Percentiles rank a stretch among this genome's conserved stretches.
phyloP scores from a whole-genome alignment of 2,797 vertebrate genomes.

The Acrossocheilus fasciatus region DNA sequence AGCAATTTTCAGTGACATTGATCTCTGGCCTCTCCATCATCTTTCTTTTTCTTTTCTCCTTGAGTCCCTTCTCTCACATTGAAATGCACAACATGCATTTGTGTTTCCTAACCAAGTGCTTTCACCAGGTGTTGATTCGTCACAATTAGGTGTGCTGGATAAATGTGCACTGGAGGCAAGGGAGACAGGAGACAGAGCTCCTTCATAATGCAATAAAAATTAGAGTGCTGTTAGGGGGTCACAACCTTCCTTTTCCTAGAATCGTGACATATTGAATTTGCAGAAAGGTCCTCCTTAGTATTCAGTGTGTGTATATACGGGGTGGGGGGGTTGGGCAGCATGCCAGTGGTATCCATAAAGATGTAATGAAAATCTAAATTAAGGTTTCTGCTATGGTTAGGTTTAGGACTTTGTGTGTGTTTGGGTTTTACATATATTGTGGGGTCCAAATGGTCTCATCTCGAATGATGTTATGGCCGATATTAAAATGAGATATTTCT shows the following conservation, averaged over 20 bases:
- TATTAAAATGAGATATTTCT: not conserved
- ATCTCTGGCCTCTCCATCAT: not conserved
- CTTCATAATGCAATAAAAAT: conserved; percentile 22
- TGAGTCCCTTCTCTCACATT: conserved; percentile 8
- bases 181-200: not conserved
- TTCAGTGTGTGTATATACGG: not conserved
- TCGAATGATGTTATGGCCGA: not conserved
- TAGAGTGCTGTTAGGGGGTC: not conserved
- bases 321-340: not conserved
- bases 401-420: not conserved
- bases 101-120: conserved; percentile 1
- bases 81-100: conserved; percentile 13
- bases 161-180: conserved; percentile 13
- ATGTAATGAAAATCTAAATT: not conserved
- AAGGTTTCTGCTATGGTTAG: not conserved
- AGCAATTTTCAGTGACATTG: conserved; percentile 8
- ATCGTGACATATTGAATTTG: conserved; percentile 9
- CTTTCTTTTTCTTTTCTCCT: not conserved
- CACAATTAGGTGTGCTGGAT: conserved; percentile 1
- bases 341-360: not conserved
- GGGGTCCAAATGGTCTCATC: not conserved
- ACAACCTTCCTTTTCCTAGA: conserved; percentile 14
- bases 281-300: conserved; percentile 17
- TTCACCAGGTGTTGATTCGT: conserved; percentile 24
- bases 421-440: not conserved